These are phyloP conservation scores for Cromileptes altivelis DNA, from an alignment of 2,113 vertebrate species.

Conservation along the genomic window DNA sequence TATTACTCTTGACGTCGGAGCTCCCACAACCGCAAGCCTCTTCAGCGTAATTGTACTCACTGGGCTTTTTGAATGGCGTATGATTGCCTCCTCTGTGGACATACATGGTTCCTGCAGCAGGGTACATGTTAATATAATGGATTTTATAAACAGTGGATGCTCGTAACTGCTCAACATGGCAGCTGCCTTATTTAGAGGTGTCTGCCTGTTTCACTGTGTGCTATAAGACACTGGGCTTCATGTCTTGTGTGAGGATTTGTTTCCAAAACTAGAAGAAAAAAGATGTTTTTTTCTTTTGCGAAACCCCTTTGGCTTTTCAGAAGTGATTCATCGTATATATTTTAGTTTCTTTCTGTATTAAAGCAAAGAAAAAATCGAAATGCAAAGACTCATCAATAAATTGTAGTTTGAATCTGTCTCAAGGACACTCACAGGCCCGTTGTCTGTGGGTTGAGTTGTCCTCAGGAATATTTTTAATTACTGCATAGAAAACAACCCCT, in stretches of 20 bases:
- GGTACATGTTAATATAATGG: constrained; percentile 38
- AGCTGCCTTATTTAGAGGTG: constrained; percentile 20
- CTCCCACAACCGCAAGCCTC: constrained; percentile 38
- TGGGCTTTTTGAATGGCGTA: constrained; percentile 43
- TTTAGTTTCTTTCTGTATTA: neutral
- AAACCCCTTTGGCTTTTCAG: neutral
- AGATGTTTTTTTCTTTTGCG: neutral
- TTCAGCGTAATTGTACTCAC: constrained; percentile 61
- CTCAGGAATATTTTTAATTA: constrained; percentile 41
- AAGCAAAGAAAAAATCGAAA: neutral
- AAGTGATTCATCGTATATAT: neutral
- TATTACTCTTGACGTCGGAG: constrained; percentile 48
- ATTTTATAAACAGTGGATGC: constrained; percentile 15
- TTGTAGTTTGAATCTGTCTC: constrained; percentile 3
- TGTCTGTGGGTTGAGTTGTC: constrained; percentile 1
- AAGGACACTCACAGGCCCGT: neutral
- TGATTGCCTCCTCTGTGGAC: constrained; percentile 45
- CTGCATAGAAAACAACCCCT: constrained; percentile 30
- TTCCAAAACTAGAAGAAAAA: neutral
- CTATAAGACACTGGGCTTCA: neutral
- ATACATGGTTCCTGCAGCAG: constrained; percentile 27
- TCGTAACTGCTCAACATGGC: constrained; percentile 7
- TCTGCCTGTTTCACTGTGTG: constrained; percentile 3
- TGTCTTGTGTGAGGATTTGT: neutral
- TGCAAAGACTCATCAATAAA: neutral